Percentiles rank a stretch among this genome's conserved stretches.
Conservation (phyloP, 2,888 invertebrate genomes). For the Octodonta nipae region DNA sequence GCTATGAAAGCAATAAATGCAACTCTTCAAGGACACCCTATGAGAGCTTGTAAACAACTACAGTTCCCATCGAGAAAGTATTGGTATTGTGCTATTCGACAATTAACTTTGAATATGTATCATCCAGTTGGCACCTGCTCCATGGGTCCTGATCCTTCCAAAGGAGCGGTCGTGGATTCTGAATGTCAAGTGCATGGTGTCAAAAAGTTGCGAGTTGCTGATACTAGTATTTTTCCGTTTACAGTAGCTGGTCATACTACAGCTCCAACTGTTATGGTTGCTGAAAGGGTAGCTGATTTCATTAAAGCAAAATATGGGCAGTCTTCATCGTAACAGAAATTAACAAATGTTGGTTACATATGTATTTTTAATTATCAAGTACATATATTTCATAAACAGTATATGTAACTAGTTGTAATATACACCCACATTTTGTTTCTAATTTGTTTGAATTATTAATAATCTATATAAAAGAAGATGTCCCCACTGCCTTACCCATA, state of each 20-base stretch:
- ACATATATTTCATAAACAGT: too few species aligned
- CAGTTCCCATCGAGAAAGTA: slow-evolving; percentile 9
- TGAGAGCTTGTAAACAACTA: slow-evolving; percentile 9
- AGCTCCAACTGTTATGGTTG: slow-evolving; percentile 54
- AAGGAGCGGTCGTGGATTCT: slow-evolving; percentile 47
- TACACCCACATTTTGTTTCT: too few species aligned
- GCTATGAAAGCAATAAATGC: slow-evolving; percentile 40
- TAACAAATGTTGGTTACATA: too few species aligned
- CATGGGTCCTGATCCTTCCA: slow-evolving; percentile 50
- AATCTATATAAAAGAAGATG: too few species aligned
- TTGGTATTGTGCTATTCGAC: slow-evolving; percentile 14
- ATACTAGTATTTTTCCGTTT: slow-evolving; percentile 51
- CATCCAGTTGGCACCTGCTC: slow-evolving; percentile 5
- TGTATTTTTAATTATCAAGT: too few species aligned
- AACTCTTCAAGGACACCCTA: slow-evolving; percentile 23
- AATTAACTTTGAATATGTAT: slow-evolving; percentile 5
- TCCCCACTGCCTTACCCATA: too few species aligned
- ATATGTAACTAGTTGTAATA: too few species aligned
- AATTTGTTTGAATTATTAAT: too few species aligned
- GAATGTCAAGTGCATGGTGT: slow-evolving; percentile 47
- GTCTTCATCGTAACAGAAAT: too few species aligned
- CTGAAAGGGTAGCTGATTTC: slow-evolving; percentile 49
- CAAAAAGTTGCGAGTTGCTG: slow-evolving; percentile 44
- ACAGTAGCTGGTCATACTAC: slow-evolving; percentile 52
- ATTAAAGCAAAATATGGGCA: slow-evolving; percentile 7